phyloP scores from a whole-genome alignment of 1,140 invertebrate genomes.

The Drosophila hydei region DNA sequence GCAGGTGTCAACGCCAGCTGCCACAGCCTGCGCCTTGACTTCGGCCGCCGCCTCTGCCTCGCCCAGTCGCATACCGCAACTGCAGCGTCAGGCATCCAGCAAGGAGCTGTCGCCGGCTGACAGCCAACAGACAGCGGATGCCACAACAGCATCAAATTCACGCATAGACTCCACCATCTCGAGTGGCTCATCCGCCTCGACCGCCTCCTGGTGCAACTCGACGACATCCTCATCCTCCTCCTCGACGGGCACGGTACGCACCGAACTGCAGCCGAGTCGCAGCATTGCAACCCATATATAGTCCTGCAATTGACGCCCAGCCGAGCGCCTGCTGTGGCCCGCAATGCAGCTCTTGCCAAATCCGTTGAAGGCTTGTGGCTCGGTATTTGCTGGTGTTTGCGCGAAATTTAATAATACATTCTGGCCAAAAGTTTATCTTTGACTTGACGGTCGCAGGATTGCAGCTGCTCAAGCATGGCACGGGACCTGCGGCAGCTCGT shows the following conservation, averaged over 20 bases:
- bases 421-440: constrained; percentile 71
- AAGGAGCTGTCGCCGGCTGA: constrained; percentile 48
- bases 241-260: constrained; percentile 79
- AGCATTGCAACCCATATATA: constrained; percentile 73
- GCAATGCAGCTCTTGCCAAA: constrained; percentile 40
- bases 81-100: constrained; percentile 60
- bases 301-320: constrained; percentile 15
- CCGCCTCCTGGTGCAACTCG: constrained; percentile 49
- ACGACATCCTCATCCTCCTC: constrained; percentile 64
- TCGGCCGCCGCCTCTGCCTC: background rate
- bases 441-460: constrained; percentile 30
- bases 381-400: constrained; percentile 45
- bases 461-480: constrained; percentile 13
- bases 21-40: background rate
- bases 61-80: constrained; percentile 66
- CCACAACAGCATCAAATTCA: constrained; percentile 25
- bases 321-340: constrained; percentile 39
- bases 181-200: constrained; percentile 58
- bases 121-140: constrained; percentile 19
- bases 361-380: constrained; percentile 39
- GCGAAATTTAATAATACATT: constrained; percentile 77
- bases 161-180: constrained; percentile 67
- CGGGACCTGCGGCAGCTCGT: constrained; percentile 10
- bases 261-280: constrained; percentile 63
- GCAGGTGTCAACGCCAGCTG: constrained; percentile 15